Base-by-base conservation (phyloP, 1,140 invertebrate species). In the Camponotus pennsylvanicus region DNA sequence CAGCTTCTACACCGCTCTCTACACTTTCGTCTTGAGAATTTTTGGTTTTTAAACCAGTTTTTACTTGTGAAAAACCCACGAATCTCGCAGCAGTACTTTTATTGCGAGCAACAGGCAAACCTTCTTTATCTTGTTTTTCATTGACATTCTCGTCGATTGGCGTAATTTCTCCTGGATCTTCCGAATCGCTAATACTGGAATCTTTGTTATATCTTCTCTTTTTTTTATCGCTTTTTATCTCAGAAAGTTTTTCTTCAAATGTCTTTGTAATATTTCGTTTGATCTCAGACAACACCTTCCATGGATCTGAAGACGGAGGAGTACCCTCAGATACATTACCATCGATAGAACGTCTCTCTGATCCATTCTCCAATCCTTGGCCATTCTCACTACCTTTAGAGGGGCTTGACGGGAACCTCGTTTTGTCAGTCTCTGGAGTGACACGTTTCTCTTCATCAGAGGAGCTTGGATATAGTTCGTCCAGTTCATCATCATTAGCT, bases 401-500 rank as follows among this genome's bases (percentile, higher is more conserved):
- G 15, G 94, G 92, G 52, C 90, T 92, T 7, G 85, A 86, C 0
- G 64, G 42, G 37, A 70, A 18, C 32, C 89, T 93, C 8, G 90
- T 86, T 40, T 90, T 94, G 18, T 96, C 95, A 64, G 93, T 94
- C 66, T 96, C 96, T 1, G 95, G 95, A 37, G 95, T 95, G 0
- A 94, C 92, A 59, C 93, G 94, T 86, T 96, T 96, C 88, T 97
- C 96, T 27, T 97, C 96, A 90, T 97, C 96, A 1, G 93, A 92
- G 3, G 93, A 92, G 71, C 95, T 96, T 45, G 96, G 95, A 90
- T 96, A 97, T 8, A 97, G 88, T 92, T 97, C 96, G 89, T 97
- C 97, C 77, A 97, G 92, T 93, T 97, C 96, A 89, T 97, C 97
- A 89, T 97, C 96, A 89, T 96, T 97, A 42, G 97, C 96, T 95